Conservation (phyloP, 2,888 invertebrate species). For the Hydrotaea diabolus region DNA sequence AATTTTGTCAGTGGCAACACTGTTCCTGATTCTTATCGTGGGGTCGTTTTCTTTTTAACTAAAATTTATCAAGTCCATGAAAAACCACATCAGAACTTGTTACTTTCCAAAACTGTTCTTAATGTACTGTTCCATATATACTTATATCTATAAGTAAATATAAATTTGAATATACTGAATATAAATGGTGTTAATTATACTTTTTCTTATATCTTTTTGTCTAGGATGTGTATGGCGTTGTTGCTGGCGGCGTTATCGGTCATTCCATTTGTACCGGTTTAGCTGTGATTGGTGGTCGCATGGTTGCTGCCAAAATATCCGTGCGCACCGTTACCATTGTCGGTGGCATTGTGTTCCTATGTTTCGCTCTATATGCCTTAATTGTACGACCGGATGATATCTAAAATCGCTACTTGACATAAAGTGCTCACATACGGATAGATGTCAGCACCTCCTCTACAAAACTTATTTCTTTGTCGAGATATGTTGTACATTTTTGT, state of each 20-base stretch:
- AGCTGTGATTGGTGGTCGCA: slow-evolving; percentile 97
- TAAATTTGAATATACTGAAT: no score
- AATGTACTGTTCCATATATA: no score
- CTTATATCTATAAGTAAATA: no score
- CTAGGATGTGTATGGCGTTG: slow-evolving; percentile 94
- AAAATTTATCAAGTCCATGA: no score
- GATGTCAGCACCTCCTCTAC: not conserved
- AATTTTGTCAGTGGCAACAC: no score
- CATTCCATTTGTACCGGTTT: slow-evolving; percentile 98
- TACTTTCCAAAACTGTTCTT: no score
- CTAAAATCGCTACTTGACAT: slow-evolving; percentile 64
- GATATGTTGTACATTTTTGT: slow-evolving; percentile 38
- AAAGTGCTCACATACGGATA: not conserved
- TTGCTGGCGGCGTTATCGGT: slow-evolving; percentile 95
- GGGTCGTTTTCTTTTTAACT: no score
- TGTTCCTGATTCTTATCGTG: no score
- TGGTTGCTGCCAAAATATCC: slow-evolving; percentile 98
- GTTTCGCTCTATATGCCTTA: slow-evolving; percentile 96
- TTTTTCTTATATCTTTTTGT: slow-evolving; percentile 47
- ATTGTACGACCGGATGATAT: slow-evolving; percentile 89
- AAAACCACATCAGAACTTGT: no score
- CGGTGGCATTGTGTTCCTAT: slow-evolving; percentile 96
- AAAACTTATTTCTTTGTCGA: not conserved
- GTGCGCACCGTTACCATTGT: slow-evolving; percentile 98
- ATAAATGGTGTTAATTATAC: not conserved